These are phyloP conservation scores for Eulacestoma nigropectus DNA, from an alignment of 2,113 vertebrate species.

Conservation along the genomic window DNA sequence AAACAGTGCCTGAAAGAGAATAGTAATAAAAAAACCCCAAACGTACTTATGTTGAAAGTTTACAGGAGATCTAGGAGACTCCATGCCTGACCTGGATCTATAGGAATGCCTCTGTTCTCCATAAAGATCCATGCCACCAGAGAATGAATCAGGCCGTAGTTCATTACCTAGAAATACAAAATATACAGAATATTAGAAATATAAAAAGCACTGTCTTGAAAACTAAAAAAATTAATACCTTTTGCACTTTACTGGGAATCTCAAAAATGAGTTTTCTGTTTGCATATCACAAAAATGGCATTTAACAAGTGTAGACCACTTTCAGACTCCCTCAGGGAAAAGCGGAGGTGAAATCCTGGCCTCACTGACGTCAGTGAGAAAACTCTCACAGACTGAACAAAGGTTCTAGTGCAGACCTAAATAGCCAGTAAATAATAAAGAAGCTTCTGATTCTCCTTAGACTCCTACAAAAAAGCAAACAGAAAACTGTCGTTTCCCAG, in stretches of 20 bases:
- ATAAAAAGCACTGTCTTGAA: background rate
- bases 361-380: background rate
- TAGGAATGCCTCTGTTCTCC: slow-evolving; percentile 77
- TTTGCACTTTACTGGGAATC: background rate
- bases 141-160: slow-evolving; percentile 77
- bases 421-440: background rate
- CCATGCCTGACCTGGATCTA: slow-evolving; percentile 82
- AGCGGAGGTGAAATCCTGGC: background rate
- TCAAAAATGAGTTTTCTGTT: background rate
- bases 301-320: background rate
- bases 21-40: background rate
- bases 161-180: slow-evolving; percentile 75
- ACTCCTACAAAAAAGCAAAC: background rate
- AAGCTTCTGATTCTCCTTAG: background rate
- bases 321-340: background rate
- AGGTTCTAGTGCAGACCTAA: background rate
- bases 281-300: background rate
- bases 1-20: background rate
- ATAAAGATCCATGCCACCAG: slow-evolving; percentile 77
- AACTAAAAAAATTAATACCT: background rate
- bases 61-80: slow-evolving; percentile 79
- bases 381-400: background rate
- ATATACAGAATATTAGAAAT: slow-evolving; percentile 18
- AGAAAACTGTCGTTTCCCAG: background rate
- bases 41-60: slow-evolving; percentile 78